Percentiles rank a stretch among this genome's conserved stretches.
phyloP scores from a whole-genome alignment of 2,888 invertebrate genomes.

The Dermolepida albohirtum region DNA sequence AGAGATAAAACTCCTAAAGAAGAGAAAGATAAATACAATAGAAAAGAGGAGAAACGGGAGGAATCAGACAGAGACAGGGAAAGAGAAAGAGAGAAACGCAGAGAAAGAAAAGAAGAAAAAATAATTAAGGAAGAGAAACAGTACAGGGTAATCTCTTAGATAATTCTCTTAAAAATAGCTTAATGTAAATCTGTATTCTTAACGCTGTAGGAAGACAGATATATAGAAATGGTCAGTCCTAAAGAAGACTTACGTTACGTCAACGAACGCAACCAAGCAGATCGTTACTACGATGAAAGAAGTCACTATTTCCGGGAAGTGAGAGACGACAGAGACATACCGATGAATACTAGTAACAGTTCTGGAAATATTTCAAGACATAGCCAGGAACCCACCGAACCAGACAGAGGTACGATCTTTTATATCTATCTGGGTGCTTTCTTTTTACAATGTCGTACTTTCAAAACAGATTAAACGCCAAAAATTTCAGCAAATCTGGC shows the following conservation, averaged over 20 bases:
- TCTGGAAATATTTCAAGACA: slow-evolving; percentile 66
- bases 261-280: slow-evolving; percentile 65
- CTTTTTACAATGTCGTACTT: too few species aligned
- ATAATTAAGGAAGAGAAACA: slow-evolving; percentile 60
- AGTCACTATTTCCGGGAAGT: slow-evolving; percentile 61
- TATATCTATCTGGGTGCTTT: too few species aligned
- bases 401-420: slow-evolving; percentile 70
- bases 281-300: slow-evolving; percentile 63
- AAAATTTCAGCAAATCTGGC: too few species aligned
- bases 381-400: slow-evolving; percentile 70
- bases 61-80: slow-evolving; percentile 70
- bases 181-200: slow-evolving; percentile 32
- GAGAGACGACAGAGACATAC: slow-evolving; percentile 68
- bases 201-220: slow-evolving; percentile 67
- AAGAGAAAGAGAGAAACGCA: slow-evolving; percentile 71
- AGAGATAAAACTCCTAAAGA: slow-evolving; percentile 62
- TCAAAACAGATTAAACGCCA: too few species aligned
- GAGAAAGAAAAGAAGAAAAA: slow-evolving; percentile 69
- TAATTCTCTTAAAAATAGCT: not conserved
- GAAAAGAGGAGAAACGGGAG: slow-evolving; percentile 69
- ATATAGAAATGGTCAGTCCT: slow-evolving; percentile 62
- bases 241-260: slow-evolving; percentile 65
- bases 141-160: slow-evolving; percentile 57
- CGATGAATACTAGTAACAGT: slow-evolving; percentile 68
- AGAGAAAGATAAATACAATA: slow-evolving; percentile 57